Conservation (phyloP, 2,113 vertebrate species). For the Haplochromis vanheusdeni region DNA sequence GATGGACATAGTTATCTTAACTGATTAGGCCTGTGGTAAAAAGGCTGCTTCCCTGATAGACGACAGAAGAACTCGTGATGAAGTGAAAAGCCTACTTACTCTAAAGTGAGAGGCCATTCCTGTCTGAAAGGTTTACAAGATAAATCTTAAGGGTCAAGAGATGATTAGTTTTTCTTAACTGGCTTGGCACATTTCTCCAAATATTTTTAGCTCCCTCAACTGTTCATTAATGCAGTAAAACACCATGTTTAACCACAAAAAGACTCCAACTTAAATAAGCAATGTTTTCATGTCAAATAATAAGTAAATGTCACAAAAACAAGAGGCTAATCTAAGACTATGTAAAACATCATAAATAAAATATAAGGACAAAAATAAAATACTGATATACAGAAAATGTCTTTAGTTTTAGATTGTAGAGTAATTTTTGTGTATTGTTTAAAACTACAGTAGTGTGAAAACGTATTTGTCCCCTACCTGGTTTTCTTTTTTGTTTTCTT, state of each 20-base stretch:
- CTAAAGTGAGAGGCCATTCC: not conserved
- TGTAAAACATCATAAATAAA: not conserved
- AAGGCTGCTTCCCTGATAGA: not conserved
- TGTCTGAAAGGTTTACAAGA: not conserved
- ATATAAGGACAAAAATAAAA: not conserved
- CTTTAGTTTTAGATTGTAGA: rapidly evolving
- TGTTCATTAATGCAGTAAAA: not conserved
- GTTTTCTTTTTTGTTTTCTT: not conserved
- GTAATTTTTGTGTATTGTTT: not conserved
- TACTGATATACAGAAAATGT: not conserved
- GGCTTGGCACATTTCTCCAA: not conserved
- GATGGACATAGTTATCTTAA: not conserved
- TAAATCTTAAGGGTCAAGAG: not conserved
- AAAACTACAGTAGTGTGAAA: not conserved
- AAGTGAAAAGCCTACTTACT: not conserved
- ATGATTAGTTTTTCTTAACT: not conserved
- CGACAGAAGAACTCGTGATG: not conserved
- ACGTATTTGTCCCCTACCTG: rapidly evolving
- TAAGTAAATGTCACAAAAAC: not conserved
- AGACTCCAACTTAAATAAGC: not conserved
- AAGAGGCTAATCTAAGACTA: not conserved
- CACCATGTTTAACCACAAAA: not conserved
- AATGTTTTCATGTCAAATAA: not conserved
- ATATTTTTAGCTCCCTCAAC: not conserved
- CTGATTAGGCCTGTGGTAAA: not conserved